Percentiles rank a stretch among this genome's conserved stretches.
Conservation (phyloP, 2,888 invertebrate species). For the Pseudoips prasinana region DNA sequence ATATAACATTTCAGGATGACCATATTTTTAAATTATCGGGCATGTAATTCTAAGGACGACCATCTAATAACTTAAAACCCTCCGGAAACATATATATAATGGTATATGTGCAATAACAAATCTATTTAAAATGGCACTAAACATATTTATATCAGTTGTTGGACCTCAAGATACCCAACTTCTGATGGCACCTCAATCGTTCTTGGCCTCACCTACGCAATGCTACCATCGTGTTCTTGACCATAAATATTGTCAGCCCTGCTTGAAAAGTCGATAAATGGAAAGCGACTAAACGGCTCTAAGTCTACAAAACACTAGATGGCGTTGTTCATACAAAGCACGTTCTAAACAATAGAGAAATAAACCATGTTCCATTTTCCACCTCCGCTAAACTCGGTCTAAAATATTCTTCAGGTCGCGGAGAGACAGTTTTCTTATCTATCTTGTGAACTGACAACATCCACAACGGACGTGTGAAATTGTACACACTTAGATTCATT, state of each 20-base stretch:
- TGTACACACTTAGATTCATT: constrained; percentile 15
- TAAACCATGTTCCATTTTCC: constrained; percentile 64
- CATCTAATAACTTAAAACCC: too few relatives aligned
- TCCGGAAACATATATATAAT: too few relatives aligned
- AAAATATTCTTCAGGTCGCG: constrained; percentile 41
- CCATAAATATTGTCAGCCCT: constrained; percentile 51
- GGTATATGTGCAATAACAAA: too few relatives aligned
- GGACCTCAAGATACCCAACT: constrained; percentile 26
- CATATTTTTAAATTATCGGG: too few relatives aligned
- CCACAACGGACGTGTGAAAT: constrained; percentile 37
- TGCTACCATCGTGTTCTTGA: constrained; percentile 40
- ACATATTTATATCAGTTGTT: too few relatives aligned
- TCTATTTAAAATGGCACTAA: too few relatives aligned
- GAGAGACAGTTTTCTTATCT: constrained; percentile 40
- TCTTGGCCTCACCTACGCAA: constrained; percentile 48
- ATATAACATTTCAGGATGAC: too few relatives aligned
- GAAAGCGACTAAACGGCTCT: constrained; percentile 44
- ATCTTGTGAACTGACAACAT: constrained; percentile 35
- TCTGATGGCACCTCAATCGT: constrained; percentile 35
- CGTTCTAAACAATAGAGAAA: constrained; percentile 67
- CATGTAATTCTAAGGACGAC: too few relatives aligned
- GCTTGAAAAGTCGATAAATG: constrained; percentile 55
- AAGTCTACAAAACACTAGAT: constrained; percentile 36
- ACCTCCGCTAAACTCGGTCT: constrained; percentile 49
- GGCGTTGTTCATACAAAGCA: constrained; percentile 49